Evolutionary conservation across 2,113 vertebrate genomes (phyloP).

Genomic region (Gasterosteus aculeatus): DNA sequence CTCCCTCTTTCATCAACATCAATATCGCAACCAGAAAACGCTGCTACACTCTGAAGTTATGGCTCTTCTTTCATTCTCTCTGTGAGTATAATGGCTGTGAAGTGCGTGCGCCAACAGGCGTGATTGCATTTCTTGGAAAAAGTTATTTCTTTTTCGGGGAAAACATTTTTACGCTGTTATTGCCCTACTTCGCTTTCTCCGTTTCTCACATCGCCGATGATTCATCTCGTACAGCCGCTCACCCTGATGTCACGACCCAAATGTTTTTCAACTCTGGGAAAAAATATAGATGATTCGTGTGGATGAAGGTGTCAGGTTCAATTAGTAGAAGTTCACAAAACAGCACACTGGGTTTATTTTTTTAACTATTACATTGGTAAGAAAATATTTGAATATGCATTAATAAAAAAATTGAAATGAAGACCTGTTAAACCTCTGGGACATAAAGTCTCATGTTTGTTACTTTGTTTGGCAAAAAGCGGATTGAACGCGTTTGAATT

Average conservation of each 20-base stretch:
- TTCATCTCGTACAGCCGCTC: not conserved
- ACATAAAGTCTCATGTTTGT: not conserved
- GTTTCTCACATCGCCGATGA: slow-evolving; percentile 1
- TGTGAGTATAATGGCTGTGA: not conserved
- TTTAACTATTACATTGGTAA: not conserved
- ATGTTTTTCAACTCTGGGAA: not conserved
- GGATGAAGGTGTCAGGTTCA: too few species aligned
- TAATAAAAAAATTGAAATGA: not conserved
- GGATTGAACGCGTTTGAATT: slow-evolving; percentile 25
- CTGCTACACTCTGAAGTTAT: not conserved
- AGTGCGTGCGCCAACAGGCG: not conserved
- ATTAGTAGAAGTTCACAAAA: too few species aligned
- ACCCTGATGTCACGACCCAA: not conserved
- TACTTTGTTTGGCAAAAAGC: slow-evolving; percentile 27
- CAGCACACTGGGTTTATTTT: too few species aligned
- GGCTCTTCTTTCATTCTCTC: not conserved
- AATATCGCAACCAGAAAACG: not conserved
- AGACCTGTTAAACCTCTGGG: not conserved
- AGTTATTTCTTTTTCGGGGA: not conserved
- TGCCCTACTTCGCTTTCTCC: not conserved
- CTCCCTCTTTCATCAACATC: not conserved
- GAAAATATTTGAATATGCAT: not conserved
- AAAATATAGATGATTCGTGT: not conserved
- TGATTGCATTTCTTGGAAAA: not conserved
- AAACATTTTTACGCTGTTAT: not conserved